These are phyloP conservation scores for Prionace glauca DNA, from an alignment of 2,797 vertebrate genomes.

Conservation along the genomic window DNA sequence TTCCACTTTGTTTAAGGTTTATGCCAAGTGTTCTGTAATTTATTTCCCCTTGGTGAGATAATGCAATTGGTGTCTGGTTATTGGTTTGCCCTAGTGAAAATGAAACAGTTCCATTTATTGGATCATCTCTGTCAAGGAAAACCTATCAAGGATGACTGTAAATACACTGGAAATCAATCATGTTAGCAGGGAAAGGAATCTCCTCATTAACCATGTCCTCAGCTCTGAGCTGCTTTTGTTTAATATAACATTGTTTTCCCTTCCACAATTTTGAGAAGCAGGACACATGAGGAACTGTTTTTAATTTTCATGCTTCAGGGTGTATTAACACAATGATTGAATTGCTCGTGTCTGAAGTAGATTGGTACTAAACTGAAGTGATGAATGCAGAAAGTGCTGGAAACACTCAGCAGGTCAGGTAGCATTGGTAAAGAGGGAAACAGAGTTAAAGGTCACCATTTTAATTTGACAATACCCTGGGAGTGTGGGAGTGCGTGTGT, in stretches of 20 bases:
- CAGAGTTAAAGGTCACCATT: neutral
- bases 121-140: slow-evolving; percentile 28
- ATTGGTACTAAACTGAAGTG: neutral
- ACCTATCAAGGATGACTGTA: neutral
- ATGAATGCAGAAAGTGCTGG: neutral
- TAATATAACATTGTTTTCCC: neutral
- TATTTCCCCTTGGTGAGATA: slow-evolving; percentile 25
- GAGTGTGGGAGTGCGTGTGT: neutral
- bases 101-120: slow-evolving; percentile 33
- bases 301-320: neutral
- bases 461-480: neutral
- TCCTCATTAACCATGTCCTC: slow-evolving; percentile 17
- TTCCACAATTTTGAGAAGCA: neutral
- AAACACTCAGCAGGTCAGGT: neutral
- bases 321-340: neutral
- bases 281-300: neutral
- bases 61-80: slow-evolving; percentile 23
- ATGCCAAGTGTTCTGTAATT: slow-evolving; percentile 13
- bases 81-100: slow-evolving; percentile 34
- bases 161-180: slow-evolving; percentile 35
- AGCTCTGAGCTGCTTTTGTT: neutral
- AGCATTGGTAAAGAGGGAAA: neutral
- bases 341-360: neutral
- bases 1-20: neutral
- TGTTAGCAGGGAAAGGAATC: neutral